Evolutionary conservation across 2,888 invertebrate genomes (phyloP), one percentile per base, ranked within the genome.

Genomic region (Gortyna flavago): DNA sequence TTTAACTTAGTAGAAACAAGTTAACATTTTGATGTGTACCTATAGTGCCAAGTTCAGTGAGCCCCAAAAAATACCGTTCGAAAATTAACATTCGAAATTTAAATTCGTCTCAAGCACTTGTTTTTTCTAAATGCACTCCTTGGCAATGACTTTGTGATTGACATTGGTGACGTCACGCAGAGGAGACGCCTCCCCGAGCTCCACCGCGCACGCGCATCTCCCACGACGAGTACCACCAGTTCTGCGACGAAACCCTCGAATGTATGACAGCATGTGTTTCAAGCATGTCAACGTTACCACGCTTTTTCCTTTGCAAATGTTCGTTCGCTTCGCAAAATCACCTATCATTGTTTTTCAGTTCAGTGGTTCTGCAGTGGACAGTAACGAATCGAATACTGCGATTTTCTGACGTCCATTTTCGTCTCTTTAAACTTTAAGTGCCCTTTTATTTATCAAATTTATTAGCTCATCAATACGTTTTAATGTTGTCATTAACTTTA

Each of bases 161-260:
- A 81, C 76, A 73, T 89, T 90, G 84, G 71, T 87, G 87, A 84
- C 82, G 81, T 81, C 86, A 88, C 67, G 85, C 93, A 90, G 94
- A 93, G 84, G 94, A 92, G 76, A 84, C 51, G 71, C 95, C 96
- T 79, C 95, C 95, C 41, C 93, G 97, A 35, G 96, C 96, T 80
- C 97, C 97, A 86, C 97, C 96, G 67, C 95, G 97, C 90, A 93
- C 97, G 68, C 95, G 94, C 91, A 97, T 97, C 92, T 97, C 98
- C 75, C 97, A 97, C 94, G 98, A 98, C 95, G 98, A 98, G 95
- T 98, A 98, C 95, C 98, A 98, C 94, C 98, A 98, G 95, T 98
- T 98, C 96, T 98, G 97, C 96, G 98, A 98, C 96, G 97, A 97
- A 92, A 97, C 98, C 92, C 97, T 98, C 89, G 98, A 98, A 97